phyloP scores from a whole-genome alignment of 2,888 invertebrate genomes.

The Drosophila robusta region DNA sequence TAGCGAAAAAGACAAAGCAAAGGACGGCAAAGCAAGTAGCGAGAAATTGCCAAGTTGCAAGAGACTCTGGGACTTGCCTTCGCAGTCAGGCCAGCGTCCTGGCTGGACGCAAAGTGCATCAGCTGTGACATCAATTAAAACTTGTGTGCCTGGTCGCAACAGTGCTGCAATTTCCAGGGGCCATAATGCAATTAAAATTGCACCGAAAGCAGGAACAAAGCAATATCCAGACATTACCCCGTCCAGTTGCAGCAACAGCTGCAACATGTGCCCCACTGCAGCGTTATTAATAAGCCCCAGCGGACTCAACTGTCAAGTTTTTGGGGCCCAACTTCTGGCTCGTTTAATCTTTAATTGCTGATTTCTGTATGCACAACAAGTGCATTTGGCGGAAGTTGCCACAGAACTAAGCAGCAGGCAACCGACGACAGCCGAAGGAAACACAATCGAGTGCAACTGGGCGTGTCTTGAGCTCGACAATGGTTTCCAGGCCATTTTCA shows the following conservation, averaged over 20 bases:
- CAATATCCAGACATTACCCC: conserved; percentile 39
- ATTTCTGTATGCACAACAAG: conserved; percentile 57
- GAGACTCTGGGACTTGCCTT: conserved; percentile 18
- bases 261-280: conserved; percentile 17
- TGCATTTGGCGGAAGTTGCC: conserved; percentile 24
- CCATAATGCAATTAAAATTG: conserved; percentile 72
- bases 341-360: conserved; percentile 66
- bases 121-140: conserved; percentile 74
- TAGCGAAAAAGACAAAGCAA: conserved; percentile 1
- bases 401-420: conserved; percentile 27
- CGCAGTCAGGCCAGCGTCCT: conserved; percentile 22
- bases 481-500: conserved; percentile 12
- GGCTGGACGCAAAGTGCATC: conserved; percentile 55
- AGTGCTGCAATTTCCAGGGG: conserved; percentile 55
- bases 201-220: conserved; percentile 46
- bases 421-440: conserved; percentile 42
- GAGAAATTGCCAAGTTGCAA: conserved; percentile 41
- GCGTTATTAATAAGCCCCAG: conserved; percentile 35
- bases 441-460: conserved; percentile 36
- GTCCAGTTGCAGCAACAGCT: conserved; percentile 16
- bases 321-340: conserved; percentile 32
- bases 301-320: conserved; percentile 5
- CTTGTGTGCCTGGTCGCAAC: conserved; percentile 43
- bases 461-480: conserved; percentile 15
- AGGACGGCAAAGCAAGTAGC: conserved; percentile 22